phyloP scores from a whole-genome alignment of 2,113 vertebrate species.

The Gadus chalcogrammus region DNA sequence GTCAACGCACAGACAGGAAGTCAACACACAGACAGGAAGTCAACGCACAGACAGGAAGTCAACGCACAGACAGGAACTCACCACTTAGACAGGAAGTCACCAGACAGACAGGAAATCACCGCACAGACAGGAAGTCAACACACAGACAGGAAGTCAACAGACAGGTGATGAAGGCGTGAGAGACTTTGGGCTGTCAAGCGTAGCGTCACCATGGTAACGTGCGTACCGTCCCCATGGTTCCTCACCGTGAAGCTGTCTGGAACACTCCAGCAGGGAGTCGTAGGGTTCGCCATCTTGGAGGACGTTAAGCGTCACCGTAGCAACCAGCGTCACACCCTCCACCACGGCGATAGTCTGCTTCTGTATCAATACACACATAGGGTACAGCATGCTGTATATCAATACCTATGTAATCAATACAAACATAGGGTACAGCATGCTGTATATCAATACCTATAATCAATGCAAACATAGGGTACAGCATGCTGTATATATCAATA shows the following conservation, averaged over 20 bases:
- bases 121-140: too few relatives aligned
- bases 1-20: not conserved
- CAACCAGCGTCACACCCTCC: conserved; percentile 76
- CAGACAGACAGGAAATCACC: not conserved
- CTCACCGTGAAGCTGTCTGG: conserved; percentile 78
- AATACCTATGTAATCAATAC: too few relatives aligned
- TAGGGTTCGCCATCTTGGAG: conserved; percentile 78
- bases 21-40: not conserved
- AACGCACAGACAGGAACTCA: not conserved
- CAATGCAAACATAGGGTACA: too few relatives aligned
- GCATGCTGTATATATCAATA: too few relatives aligned
- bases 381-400: too few relatives aligned
- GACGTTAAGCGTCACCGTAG: conserved; percentile 73
- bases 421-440: too few relatives aligned
- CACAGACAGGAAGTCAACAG: too few relatives aligned
- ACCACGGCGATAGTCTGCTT: conserved; percentile 75
- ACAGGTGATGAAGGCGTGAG: not conserved
- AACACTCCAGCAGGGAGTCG: conserved; percentile 76
- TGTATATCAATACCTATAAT: too few relatives aligned
- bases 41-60: not conserved
- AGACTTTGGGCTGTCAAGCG: not conserved
- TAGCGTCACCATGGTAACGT: not conserved
- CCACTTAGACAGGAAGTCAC: not conserved
- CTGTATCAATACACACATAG: conserved; percentile 52
- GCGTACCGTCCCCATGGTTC: not conserved